Percentiles rank a stretch among this genome's conserved stretches.
phyloP scores from a whole-genome alignment of 2,888 invertebrate genomes.

The Hirtodrosophila histrioides region DNA sequence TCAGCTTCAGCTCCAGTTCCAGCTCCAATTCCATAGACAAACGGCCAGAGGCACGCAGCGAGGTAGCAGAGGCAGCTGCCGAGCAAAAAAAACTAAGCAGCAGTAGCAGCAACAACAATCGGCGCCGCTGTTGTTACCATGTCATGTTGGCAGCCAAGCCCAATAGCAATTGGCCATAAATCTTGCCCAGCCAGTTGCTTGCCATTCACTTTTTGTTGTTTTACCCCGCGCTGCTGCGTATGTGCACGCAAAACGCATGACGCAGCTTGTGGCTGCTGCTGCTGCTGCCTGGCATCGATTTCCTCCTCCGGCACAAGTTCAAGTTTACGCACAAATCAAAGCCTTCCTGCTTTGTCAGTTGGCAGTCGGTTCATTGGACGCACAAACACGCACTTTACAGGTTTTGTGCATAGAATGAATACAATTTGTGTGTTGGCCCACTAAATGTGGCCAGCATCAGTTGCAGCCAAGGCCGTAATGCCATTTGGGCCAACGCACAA shows the following conservation, averaged over 20 bases:
- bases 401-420: constrained; percentile 48
- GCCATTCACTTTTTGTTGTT: constrained; percentile 73
- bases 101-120: constrained; percentile 52
- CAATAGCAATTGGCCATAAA: constrained; percentile 78
- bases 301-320: constrained; percentile 57
- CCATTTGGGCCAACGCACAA: constrained; percentile 54
- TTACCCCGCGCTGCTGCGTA: constrained; percentile 22
- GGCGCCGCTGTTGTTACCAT: constrained; percentile 67
- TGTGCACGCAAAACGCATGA: constrained; percentile 67
- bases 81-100: constrained; percentile 33
- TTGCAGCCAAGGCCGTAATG: constrained; percentile 45
- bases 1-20: constrained; percentile 5
- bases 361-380: constrained; percentile 51
- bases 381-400: constrained; percentile 60
- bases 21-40: constrained; percentile 19
- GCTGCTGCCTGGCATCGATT: constrained; percentile 11
- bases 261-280: constrained; percentile 42
- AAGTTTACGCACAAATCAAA: constrained; percentile 63
- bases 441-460: constrained; percentile 29
- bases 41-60: constrained; percentile 6
- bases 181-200: constrained; percentile 53
- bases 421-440: constrained; percentile 66
- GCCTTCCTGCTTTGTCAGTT: constrained; percentile 54
- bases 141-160: constrained; percentile 80
- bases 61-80: constrained; percentile 6